Base-by-base conservation (phyloP, 1,140 invertebrate species). In the Drosophila ohnishii region DNA sequence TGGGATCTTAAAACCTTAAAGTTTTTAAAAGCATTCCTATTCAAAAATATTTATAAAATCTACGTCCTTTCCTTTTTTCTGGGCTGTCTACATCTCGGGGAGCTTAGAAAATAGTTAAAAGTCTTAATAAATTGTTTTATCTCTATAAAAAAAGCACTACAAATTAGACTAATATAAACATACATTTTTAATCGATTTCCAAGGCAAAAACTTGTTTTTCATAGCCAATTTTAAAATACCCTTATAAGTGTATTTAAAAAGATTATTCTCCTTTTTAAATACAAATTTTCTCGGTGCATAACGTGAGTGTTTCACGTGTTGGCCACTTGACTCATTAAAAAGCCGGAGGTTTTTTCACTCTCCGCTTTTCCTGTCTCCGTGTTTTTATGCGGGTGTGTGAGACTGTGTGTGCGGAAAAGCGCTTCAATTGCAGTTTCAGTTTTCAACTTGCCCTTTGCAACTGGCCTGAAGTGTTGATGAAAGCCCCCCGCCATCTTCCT, bases 251-350 rank as follows among this genome's bases (percentile, higher is more conserved):
- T 7, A 5, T n/a, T 53, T 53, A 16, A 13, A 19, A 22, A 2
- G 2, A 5, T 5, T 1, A 22, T 2, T 19, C 7, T 22, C 13
- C 0, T 22, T 11, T 55, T 7, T 3, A 14, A 1, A 6, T 6
- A 22, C 13, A 3, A 22, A 5, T 59, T 61, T 61, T 40, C 35
- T 16, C 19, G 44, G 56, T 64, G 37, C 6, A 34, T 0, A 45
- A 22, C 47, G 44, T 37, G 55, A 55, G 55, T 39, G 48, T 61
- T 42, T 66, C 67, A 79, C 76, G 83, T 87, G 85, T 80, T 88
- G 84, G 84, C 84, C 84, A 88, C 84, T 88, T 88, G 84, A 88
- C 84, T 88, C 84, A 88, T 88, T 88, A 88, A 88, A 87, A 70
- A 71, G 34, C 48, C 51, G 32, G 34, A 57, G 39, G 56, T 39